A percentile compares a stretch with the other conserved stretches of the same genome.
phyloP scores from a whole-genome alignment of 2,113 vertebrate species.

The Sebastes schlegelii region DNA sequence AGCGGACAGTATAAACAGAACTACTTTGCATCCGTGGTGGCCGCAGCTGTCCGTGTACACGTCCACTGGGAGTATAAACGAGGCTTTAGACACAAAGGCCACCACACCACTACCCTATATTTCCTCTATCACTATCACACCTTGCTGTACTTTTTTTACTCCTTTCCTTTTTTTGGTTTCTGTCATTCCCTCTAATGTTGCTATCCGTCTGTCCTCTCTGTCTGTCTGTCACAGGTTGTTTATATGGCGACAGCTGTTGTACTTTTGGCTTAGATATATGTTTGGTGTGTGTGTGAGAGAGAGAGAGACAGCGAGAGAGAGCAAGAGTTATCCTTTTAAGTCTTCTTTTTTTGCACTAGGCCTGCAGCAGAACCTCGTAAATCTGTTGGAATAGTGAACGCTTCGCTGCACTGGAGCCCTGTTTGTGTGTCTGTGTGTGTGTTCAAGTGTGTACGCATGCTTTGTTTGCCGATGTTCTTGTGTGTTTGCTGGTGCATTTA shows the following conservation, averaged over 20 bases:
- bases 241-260: constrained; percentile 19
- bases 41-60: too few species aligned
- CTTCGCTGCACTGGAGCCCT: constrained; percentile 44
- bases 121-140: neutral
- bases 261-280: neutral
- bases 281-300: neutral
- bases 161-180: neutral
- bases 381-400: constrained; percentile 48
- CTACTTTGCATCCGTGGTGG: too few species aligned
- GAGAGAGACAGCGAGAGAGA: neutral
- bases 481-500: constrained; percentile 54
- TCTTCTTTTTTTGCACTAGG: constrained; percentile 45
- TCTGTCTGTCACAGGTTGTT: constrained; percentile 1
- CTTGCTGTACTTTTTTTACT: neutral
- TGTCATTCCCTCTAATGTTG: neutral
- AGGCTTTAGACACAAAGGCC: neutral
- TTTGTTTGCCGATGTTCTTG: constrained; percentile 46
- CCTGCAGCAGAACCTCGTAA: constrained; percentile 60
- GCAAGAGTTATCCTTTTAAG: constrained; percentile 38
- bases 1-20: too few species aligned
- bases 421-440: constrained; percentile 37
- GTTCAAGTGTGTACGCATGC: constrained; percentile 26
- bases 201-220: neutral
- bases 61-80: too few species aligned
- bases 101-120: too few species aligned